phyloP scores from a whole-genome alignment of 1,140 invertebrate species.

The Aphaenogaster floridana region DNA sequence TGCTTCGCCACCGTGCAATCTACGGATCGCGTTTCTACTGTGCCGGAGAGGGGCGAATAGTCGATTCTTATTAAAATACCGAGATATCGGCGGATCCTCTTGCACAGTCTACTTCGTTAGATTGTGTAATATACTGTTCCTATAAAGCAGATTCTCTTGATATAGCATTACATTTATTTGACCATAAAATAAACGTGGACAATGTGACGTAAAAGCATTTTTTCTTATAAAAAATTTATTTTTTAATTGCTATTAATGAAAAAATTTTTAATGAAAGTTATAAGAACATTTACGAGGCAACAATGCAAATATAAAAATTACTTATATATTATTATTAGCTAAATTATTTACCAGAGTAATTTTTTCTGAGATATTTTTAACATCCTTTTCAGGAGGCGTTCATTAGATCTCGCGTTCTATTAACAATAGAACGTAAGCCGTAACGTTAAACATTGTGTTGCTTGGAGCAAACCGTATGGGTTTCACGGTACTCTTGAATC shows the following conservation, averaged over 20 bases:
- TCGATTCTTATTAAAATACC: slow-evolving; percentile 67
- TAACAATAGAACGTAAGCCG: slow-evolving; percentile 32
- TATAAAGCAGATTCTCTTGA: neutral
- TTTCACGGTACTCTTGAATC: slow-evolving; percentile 33
- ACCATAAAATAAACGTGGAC: neutral
- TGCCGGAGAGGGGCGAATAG: neutral
- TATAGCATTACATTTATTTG: neutral
- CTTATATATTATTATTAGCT: neutral
- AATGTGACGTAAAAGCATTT: neutral
- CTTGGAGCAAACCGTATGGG: neutral
- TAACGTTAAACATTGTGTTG: slow-evolving; percentile 39
- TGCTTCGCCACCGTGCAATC: slow-evolving; percentile 51
- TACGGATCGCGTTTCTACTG: slow-evolving; percentile 59
- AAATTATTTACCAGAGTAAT: neutral
- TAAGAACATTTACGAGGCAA: neutral
- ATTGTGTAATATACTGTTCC: neutral
- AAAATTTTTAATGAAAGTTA: neutral
- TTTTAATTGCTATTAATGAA: neutral
- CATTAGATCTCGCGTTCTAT: slow-evolving; percentile 6
- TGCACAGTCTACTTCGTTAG: slow-evolving; percentile 9
- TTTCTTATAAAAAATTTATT: neutral
- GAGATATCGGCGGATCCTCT: slow-evolving; percentile 52
- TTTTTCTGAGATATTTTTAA: neutral
- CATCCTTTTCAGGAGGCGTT: neutral
- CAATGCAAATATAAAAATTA: neutral